A percentile compares a stretch with the other conserved stretches of the same genome.
Evolutionary conservation across 2,888 invertebrate species (phyloP).

Genomic region (Anorthoa munda): DNA sequence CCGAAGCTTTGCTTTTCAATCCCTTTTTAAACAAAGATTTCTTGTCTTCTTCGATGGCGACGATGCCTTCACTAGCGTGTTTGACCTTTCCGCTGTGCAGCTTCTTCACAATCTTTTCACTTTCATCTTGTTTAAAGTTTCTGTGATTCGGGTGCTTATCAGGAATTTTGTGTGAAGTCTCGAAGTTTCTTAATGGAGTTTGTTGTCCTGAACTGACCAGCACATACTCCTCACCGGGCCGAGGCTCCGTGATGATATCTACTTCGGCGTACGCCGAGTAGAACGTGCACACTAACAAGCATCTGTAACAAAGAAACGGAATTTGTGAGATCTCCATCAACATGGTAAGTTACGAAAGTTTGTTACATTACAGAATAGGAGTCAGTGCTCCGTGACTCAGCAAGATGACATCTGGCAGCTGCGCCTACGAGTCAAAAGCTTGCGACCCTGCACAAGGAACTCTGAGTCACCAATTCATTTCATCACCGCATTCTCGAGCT

Average conservation of each 20-base stretch:
- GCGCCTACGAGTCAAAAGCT: constrained; percentile 77
- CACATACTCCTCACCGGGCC: constrained; percentile 93
- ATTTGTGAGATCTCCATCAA: constrained; percentile 63
- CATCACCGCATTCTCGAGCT: constrained; percentile 78
- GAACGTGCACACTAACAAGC: constrained; percentile 87
- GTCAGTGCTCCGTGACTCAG: constrained; percentile 84
- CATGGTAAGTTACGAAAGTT: constrained; percentile 76
- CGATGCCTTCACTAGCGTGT: constrained; percentile 85
- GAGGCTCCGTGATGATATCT: constrained; percentile 92
- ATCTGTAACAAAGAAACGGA: constrained; percentile 86
- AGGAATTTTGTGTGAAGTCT: constrained; percentile 94
- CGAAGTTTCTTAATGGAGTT: constrained; percentile 90
- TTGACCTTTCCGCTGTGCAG: constrained; percentile 82
- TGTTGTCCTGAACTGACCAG: constrained; percentile 91
- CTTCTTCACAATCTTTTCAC: constrained; percentile 87
- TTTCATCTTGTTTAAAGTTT: constrained; percentile 79
- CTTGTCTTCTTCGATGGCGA: constrained; percentile 88
- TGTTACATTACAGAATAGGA: constrained; percentile 72
- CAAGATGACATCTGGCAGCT: constrained; percentile 81
- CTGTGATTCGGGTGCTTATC: constrained; percentile 86
- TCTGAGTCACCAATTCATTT: constrained; percentile 84
- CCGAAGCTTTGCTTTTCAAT: constrained; percentile 82
- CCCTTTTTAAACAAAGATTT: constrained; percentile 81
- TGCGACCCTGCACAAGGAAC: constrained; percentile 74
- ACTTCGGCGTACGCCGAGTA: constrained; percentile 88